Conservation (phyloP, 2,797 vertebrate genomes). For the Furcifer pardalis region DNA sequence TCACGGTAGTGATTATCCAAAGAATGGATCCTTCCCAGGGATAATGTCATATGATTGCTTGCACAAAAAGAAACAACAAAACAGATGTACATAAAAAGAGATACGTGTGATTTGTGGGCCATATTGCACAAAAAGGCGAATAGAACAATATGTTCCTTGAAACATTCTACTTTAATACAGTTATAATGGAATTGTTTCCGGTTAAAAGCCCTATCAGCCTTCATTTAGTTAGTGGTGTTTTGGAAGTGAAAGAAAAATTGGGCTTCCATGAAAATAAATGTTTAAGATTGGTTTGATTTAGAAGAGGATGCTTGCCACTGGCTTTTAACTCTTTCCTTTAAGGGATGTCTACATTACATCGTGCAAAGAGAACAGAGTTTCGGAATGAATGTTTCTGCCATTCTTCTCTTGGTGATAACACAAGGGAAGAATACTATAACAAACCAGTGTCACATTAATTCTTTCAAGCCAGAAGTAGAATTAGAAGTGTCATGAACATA, state of each 20-base stretch:
- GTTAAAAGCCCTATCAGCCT: background rate
- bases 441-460: background rate
- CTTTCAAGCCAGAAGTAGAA: background rate
- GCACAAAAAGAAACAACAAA: background rate
- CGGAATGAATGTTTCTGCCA: background rate
- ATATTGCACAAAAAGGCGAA: conserved; percentile 8
- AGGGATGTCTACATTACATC: background rate
- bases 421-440: background rate
- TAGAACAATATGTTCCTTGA: background rate
- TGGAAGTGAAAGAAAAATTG: background rate
- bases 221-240: background rate
- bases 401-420: background rate
- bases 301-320: background rate
- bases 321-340: background rate
- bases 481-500: background rate
- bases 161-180: conserved; percentile 10
- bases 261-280: background rate
- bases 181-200: conserved; percentile 3
- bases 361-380: background rate
- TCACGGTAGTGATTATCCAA: background rate
- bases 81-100: conserved; percentile 15
- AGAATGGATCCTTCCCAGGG: background rate
- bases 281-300: background rate
- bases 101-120: conserved; percentile 6
- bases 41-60: conserved; percentile 7